phyloP scores from a whole-genome alignment of 2,797 vertebrate genomes.

The Enteromius viviparus region DNA sequence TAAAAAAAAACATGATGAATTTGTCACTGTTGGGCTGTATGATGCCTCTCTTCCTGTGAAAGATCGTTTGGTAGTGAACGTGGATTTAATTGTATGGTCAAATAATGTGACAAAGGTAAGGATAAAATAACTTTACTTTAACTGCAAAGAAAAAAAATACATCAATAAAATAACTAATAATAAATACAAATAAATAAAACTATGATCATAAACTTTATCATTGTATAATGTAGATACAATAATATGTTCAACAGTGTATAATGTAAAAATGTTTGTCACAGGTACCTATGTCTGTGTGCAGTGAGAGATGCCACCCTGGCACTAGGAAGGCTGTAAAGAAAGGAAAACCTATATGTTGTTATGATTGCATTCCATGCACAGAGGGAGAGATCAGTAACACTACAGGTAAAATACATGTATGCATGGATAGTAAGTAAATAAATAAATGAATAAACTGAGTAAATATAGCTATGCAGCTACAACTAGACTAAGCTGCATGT shows the following conservation, averaged over 20 bases:
- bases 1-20: conserved; percentile 60
- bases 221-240: neutral
- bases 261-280: conserved; percentile 12
- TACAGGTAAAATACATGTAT: conserved; percentile 63
- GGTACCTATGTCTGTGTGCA: too few relatives aligned
- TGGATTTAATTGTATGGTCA: conserved; percentile 67
- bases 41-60: conserved; percentile 68
- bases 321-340: too few relatives aligned
- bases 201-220: neutral
- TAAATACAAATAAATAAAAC: neutral
- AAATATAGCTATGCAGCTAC: neutral
- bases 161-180: too few relatives aligned
- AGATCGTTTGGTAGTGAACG: conserved; percentile 62
- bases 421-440: neutral
- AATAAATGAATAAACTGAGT: neutral
- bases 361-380: neutral
- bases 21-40: conserved; percentile 75
- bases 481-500: neutral
- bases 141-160: too few relatives aligned
- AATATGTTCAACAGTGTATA: conserved; percentile 40
- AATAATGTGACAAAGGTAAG: conserved; percentile 63
- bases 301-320: too few relatives aligned
- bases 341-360: conserved; percentile 16
- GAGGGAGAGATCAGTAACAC: too few relatives aligned
- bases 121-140: neutral